phyloP scores from a whole-genome alignment of 2,113 vertebrate genomes.

The Corapipo altera region DNA sequence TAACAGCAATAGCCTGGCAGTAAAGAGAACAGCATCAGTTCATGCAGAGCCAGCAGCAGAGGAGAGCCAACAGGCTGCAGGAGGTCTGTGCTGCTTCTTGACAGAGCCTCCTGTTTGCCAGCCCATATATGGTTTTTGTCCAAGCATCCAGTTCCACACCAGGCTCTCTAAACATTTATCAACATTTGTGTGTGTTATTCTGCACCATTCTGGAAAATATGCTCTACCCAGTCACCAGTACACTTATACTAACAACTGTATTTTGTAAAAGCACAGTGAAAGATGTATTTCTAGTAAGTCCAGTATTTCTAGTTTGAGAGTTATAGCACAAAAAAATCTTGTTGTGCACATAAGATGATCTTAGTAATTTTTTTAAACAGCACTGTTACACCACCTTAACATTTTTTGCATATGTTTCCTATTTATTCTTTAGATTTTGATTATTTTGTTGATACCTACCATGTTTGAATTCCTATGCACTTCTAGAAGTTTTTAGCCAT shows the following conservation, averaged over 20 bases:
- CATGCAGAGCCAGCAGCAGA: neutral
- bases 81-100: neutral
- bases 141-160: neutral
- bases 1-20: neutral
- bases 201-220: neutral
- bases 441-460: neutral
- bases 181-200: neutral
- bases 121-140: neutral
- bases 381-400: neutral
- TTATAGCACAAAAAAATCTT: neutral
- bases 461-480: neutral
- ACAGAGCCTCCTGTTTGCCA: neutral
- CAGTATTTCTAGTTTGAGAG: neutral
- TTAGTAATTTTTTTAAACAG: neutral
- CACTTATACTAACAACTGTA: neutral
- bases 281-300: neutral
- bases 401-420: neutral
- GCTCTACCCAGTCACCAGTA: neutral
- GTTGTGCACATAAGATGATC: neutral
- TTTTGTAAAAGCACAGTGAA: neutral
- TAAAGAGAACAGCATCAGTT: neutral
- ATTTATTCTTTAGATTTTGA: neutral
- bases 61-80: neutral
- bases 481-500: neutral
- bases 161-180: neutral